phyloP scores from a whole-genome alignment of 2,888 invertebrate genomes.

The Galeruca laticollis region DNA sequence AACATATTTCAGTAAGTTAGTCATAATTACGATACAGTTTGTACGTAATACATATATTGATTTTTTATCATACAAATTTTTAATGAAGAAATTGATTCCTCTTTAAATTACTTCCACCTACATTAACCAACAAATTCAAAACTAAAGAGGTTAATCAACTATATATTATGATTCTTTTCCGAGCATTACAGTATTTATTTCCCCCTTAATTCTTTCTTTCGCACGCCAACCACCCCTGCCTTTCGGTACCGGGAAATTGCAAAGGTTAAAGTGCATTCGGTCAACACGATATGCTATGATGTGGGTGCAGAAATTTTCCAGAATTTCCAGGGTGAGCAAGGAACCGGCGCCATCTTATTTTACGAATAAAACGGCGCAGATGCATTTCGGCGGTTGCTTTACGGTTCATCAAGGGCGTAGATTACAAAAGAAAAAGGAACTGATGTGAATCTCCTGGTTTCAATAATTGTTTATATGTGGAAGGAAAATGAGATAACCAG shows the following conservation, averaged over 20 bases:
- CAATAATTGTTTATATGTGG: too few relatives aligned
- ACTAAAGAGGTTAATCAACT: too few relatives aligned
- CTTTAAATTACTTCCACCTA: too few relatives aligned
- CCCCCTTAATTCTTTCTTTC: neutral
- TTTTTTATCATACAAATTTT: too few relatives aligned
- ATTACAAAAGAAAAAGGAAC: too few relatives aligned
- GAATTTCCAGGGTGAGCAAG: constrained; percentile 9
- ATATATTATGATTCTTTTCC: neutral
- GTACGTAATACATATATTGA: too few relatives aligned
- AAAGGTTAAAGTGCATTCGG: constrained; percentile 44
- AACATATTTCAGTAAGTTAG: too few relatives aligned
- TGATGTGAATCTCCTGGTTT: too few relatives aligned
- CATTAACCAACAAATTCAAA: too few relatives aligned
- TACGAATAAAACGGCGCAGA: constrained; percentile 1
- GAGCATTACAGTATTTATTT: neutral
- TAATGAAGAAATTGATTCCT: too few relatives aligned
- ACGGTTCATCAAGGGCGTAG: neutral
- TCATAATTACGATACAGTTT: too few relatives aligned
- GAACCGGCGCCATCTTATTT: constrained; percentile 13
- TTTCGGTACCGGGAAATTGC: constrained; percentile 16
- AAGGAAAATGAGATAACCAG: too few relatives aligned
- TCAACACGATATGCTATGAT: constrained; percentile 22
- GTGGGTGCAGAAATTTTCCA: constrained; percentile 16
- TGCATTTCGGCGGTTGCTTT: neutral
- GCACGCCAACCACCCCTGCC: neutral